Percentiles rank a stretch among this genome's conserved stretches.
Evolutionary conservation across 2,113 vertebrate species (phyloP).

Genomic region (Macrotus californicus): DNA sequence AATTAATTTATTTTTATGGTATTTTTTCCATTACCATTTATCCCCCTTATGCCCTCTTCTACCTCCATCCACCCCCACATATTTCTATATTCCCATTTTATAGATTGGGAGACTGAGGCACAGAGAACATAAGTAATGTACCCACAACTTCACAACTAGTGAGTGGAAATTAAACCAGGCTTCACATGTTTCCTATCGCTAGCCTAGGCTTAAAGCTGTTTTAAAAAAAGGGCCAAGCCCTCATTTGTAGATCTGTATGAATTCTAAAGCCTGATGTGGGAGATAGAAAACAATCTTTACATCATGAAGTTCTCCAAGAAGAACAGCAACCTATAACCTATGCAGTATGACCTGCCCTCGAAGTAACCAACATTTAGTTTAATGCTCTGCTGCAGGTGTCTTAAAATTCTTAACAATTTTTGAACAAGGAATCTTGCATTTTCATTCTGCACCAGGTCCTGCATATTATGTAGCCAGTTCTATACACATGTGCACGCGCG

Average conservation of each 20-base stretch:
- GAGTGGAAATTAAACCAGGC: neutral
- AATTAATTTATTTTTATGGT: too few relatives aligned
- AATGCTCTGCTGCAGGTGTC: neutral
- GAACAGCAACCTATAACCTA: neutral
- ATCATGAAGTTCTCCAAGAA: neutral
- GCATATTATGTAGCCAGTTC: neutral
- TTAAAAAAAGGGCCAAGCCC: neutral
- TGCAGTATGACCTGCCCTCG: neutral
- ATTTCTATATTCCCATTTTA: neutral
- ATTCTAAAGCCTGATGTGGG: neutral
- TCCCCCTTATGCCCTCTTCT: too few relatives aligned
- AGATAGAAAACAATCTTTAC: neutral
- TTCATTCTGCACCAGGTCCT: neutral
- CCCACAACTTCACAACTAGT: neutral
- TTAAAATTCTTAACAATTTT: neutral
- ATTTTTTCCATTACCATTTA: too few relatives aligned
- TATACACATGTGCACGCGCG: neutral
- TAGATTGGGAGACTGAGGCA: neutral
- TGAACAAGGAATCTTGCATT: neutral
- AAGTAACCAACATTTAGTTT: neutral
- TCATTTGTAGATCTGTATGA: neutral
- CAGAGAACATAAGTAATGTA: neutral
- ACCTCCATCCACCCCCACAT: too few relatives aligned
- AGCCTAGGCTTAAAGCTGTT: neutral
- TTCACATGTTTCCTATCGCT: neutral